phyloP scores from a whole-genome alignment of 1,140 invertebrate genomes.

The Bombus vancouverensis region DNA sequence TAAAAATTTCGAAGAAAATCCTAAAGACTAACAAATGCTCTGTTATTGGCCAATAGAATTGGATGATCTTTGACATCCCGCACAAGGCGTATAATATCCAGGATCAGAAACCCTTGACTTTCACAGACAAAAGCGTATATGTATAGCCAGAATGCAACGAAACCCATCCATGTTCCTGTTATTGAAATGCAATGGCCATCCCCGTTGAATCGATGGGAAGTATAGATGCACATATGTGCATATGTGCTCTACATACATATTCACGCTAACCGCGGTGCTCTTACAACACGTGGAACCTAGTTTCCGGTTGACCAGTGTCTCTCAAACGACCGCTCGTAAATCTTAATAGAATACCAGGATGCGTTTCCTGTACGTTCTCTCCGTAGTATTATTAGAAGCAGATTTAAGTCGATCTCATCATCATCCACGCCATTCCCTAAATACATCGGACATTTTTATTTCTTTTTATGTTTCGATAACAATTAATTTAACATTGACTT shows the following conservation, averaged over 20 bases:
- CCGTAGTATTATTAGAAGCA: slow-evolving; percentile 34
- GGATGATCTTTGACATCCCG: slow-evolving; percentile 22
- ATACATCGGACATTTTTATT: too few species aligned
- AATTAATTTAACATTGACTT: too few species aligned
- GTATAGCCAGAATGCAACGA: slow-evolving; percentile 43
- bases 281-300: slow-evolving; percentile 63
- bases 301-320: slow-evolving; percentile 67
- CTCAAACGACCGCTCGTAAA: slow-evolving; percentile 72
- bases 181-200: slow-evolving; percentile 72
- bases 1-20: neutral
- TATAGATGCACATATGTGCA: slow-evolving; percentile 57
- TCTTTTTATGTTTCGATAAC: too few species aligned
- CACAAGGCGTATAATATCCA: slow-evolving; percentile 25
- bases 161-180: slow-evolving; percentile 65
- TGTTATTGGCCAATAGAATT: too few species aligned
- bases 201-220: slow-evolving; percentile 70
- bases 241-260: slow-evolving; percentile 44
- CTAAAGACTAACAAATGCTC: neutral
- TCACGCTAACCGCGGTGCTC: slow-evolving; percentile 50
- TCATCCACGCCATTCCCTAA: too few species aligned
- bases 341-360: slow-evolving; percentile 65
- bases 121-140: slow-evolving; percentile 51
- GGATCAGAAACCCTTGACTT: slow-evolving; percentile 36
- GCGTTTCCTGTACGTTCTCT: slow-evolving; percentile 40
- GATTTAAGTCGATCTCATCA: too few species aligned